Conservation (phyloP, 30 jellyfish, hydroid and myxozoan genomes). For the Aurelia sp. region DNA sequence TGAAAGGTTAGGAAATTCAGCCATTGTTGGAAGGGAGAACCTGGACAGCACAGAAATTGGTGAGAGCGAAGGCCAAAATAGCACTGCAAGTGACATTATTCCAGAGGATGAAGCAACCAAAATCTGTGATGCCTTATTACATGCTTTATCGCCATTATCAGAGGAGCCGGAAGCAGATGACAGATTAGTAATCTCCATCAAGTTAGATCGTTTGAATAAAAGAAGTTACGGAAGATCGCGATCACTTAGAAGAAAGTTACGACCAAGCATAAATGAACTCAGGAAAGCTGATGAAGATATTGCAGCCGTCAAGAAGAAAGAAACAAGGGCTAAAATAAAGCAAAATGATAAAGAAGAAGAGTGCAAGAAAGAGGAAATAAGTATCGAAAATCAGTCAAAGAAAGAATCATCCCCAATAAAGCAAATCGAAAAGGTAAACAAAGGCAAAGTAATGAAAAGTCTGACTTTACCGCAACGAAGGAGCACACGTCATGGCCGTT, state of each 20-base stretch:
- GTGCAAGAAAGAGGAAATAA: neutral
- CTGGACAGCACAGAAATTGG: too few relatives aligned
- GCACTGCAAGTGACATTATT: constrained; percentile 47
- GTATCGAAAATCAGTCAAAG: too few relatives aligned
- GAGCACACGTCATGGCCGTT: constrained; percentile 19
- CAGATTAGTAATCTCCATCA: constrained; percentile 31
- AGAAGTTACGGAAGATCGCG: neutral
- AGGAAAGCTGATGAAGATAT: neutral
- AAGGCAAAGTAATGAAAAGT: neutral
- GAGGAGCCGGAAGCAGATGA: constrained; percentile 51
- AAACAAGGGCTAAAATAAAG: neutral
- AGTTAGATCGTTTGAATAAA: constrained; percentile 16
- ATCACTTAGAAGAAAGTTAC: neutral
- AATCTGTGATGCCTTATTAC: constrained; percentile 63
- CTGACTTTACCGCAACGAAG: constrained; percentile 15
- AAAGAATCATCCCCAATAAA: neutral
- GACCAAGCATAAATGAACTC: neutral
- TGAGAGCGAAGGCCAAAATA: neutral
- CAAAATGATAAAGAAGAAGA: neutral
- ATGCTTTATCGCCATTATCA: constrained; percentile 31
- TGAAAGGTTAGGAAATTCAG: too few relatives aligned
- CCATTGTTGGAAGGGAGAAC: too few relatives aligned
- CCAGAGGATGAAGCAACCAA: constrained; percentile 71
- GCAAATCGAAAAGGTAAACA: neutral
- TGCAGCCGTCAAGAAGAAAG: neutral